These are phyloP conservation scores for Todiramphus chloris DNA, from an alignment of 2,113 vertebrate genomes.

Conservation along the genomic window DNA sequence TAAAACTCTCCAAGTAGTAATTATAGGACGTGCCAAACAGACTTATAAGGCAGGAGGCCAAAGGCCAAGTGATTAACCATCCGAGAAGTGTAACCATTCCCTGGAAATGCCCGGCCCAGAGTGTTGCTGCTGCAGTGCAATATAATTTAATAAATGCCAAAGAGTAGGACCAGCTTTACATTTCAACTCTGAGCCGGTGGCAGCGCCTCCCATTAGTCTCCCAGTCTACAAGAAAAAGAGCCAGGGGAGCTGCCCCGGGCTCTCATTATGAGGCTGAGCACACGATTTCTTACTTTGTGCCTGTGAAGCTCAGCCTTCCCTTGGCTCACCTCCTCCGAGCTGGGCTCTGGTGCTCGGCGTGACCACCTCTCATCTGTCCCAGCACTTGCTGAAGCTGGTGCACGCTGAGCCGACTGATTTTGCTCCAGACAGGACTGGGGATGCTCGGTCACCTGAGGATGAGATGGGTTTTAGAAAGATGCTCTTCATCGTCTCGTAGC, in stretches of 20 bases:
- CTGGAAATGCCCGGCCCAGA: slow-evolving; percentile 12
- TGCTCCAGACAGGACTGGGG: background rate
- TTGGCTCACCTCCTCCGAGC: background rate
- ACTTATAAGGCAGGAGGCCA: slow-evolving; percentile 32
- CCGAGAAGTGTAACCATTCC: slow-evolving; percentile 27
- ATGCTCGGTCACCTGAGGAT: background rate
- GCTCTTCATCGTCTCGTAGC: background rate
- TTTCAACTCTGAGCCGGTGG: background rate
- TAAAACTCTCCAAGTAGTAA: slow-evolving; percentile 49
- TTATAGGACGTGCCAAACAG: slow-evolving; percentile 14
- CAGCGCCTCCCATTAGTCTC: background rate
- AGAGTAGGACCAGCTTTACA: background rate
- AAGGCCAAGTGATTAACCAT: slow-evolving; percentile 36
- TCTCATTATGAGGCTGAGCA: background rate
- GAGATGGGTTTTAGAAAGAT: background rate
- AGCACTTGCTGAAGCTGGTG: background rate
- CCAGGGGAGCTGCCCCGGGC: background rate
- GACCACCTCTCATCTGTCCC: background rate
- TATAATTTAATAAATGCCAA: background rate
- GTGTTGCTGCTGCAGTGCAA: background rate
- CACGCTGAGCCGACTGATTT: rapidly evolving
- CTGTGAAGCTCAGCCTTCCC: background rate
- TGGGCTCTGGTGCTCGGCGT: rapidly evolving
- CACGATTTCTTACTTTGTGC: rapidly evolving
- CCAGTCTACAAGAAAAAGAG: too few species aligned